phyloP scores from a whole-genome alignment of 2,888 invertebrate genomes.

The Lasioglossum malachurum region DNA sequence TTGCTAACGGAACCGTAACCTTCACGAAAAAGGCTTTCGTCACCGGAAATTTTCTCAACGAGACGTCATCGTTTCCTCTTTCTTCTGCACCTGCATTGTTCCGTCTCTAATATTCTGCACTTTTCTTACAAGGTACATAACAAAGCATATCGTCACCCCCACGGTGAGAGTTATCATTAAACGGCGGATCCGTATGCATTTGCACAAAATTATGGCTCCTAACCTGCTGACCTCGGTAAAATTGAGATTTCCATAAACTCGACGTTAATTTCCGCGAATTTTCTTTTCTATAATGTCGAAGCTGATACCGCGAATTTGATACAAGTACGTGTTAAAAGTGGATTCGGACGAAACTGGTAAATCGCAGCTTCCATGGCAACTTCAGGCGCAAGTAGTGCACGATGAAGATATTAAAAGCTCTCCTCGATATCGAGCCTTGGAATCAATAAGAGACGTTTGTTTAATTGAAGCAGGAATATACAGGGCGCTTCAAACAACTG shows the following conservation, averaged over 20 bases:
- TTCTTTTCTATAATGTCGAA: not conserved
- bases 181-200: not conserved
- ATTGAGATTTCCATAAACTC: not conserved
- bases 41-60: not conserved
- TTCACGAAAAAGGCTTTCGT: not conserved
- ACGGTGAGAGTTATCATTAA: constrained; percentile 31
- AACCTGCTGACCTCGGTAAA: not conserved
- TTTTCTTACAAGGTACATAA: constrained; percentile 19
- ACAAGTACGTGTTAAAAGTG: not conserved
- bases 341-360: not conserved
- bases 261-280: not conserved
- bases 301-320: not conserved
- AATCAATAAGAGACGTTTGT: constrained; percentile 12
- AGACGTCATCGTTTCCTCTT: not conserved
- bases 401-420: constrained; percentile 24
- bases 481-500: not conserved
- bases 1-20: not conserved
- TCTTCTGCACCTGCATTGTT: not conserved
- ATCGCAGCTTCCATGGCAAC: not conserved
- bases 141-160: constrained; percentile 3
- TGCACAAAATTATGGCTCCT: not conserved
- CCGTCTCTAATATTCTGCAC: not conserved
- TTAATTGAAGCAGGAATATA: constrained; percentile 40
- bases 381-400: not conserved
- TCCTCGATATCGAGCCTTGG: constrained; percentile 42